phyloP scores from a whole-genome alignment of 53 echinoderm and acorn worm species.

The Henricia sp. region DNA sequence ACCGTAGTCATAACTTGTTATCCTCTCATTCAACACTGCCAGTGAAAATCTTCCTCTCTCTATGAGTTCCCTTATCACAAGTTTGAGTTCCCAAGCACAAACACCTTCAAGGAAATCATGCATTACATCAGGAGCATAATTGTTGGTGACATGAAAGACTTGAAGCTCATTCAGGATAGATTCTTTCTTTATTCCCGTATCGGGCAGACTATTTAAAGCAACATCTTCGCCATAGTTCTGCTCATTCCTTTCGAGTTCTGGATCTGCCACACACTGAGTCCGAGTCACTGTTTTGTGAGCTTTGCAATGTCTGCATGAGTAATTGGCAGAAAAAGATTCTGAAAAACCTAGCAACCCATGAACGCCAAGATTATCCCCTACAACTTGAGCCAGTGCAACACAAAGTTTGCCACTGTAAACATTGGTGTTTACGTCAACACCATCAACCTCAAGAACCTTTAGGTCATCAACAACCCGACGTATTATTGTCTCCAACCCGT shows the following conservation, averaged over 20 bases:
- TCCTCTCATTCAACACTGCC: constrained; percentile 47
- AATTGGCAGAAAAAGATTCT: constrained; percentile 71
- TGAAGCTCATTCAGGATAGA: constrained; percentile 58
- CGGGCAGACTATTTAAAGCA: constrained; percentile 28
- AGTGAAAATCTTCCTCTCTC: constrained; percentile 60
- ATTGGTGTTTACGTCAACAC: constrained; percentile 33
- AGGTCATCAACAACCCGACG: constrained; percentile 57
- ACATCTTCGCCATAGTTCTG: constrained; percentile 71
- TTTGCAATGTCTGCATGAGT: constrained; percentile 68
- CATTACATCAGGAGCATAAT: constrained; percentile 62
- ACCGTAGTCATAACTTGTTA: constrained; percentile 61
- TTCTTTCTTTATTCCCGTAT: constrained; percentile 53
- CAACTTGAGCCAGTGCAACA: constrained; percentile 63
- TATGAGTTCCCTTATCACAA: constrained; percentile 36
- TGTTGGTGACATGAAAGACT: constrained; percentile 60
- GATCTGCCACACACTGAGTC: constrained; percentile 53
- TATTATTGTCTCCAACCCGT: too few relatives aligned
- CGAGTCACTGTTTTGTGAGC: constrained; percentile 26
- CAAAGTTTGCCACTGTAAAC: constrained; percentile 55
- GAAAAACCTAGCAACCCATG: constrained; percentile 68
- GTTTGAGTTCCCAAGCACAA: constrained; percentile 49
- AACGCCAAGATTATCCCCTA: constrained; percentile 74
- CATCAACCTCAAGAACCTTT: constrained; percentile 61
- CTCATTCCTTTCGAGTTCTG: constrained; percentile 53
- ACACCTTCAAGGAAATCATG: constrained; percentile 65